These are phyloP conservation scores for Megaleporinus macrocephalus DNA, from an alignment of 2,113 vertebrate genomes.

Conservation along the genomic window DNA sequence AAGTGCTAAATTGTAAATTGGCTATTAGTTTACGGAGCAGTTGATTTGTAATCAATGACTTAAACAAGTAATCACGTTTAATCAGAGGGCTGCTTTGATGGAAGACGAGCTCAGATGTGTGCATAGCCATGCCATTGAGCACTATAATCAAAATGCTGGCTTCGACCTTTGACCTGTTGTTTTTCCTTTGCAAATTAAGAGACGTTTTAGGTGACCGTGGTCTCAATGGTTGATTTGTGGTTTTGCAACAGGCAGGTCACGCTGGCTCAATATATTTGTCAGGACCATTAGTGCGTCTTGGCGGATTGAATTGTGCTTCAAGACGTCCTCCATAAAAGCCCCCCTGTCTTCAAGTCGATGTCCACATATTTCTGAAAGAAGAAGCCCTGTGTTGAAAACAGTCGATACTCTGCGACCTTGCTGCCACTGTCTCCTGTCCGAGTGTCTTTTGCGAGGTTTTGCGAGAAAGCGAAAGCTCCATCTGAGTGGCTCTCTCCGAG, in stretches of 20 bases:
- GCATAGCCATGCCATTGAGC: not conserved
- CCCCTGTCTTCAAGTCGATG: conserved; percentile 24
- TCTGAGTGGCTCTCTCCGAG: conserved; percentile 78
- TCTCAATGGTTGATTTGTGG: not conserved
- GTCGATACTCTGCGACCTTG: conserved; percentile 58
- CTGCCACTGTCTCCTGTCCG: conserved; percentile 52
- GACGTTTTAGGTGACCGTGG: not conserved
- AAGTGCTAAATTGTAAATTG: no score
- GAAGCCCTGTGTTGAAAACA: conserved; percentile 36
- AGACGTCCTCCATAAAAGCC: not conserved
- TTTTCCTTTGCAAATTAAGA: not conserved
- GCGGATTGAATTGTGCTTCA: conserved; percentile 10
- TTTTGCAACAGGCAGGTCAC: not conserved
- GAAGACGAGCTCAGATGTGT: not conserved
- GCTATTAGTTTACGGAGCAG: no score
- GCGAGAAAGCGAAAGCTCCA: conserved; percentile 78
- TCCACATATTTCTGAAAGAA: conserved; percentile 45
- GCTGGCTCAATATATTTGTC: not conserved
- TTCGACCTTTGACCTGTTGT: not conserved
- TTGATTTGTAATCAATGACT: not conserved
- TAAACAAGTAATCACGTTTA: not conserved
- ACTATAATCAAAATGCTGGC: not conserved
- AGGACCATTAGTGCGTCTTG: not conserved
- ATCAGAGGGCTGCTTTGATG: not conserved
- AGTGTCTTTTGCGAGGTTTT: conserved; percentile 65